A percentile compares a stretch with the other conserved stretches of the same genome.
These are phyloP conservation scores for Contarinia nasturtii DNA, from an alignment of 1,140 invertebrate genomes.

Conservation along the genomic window DNA sequence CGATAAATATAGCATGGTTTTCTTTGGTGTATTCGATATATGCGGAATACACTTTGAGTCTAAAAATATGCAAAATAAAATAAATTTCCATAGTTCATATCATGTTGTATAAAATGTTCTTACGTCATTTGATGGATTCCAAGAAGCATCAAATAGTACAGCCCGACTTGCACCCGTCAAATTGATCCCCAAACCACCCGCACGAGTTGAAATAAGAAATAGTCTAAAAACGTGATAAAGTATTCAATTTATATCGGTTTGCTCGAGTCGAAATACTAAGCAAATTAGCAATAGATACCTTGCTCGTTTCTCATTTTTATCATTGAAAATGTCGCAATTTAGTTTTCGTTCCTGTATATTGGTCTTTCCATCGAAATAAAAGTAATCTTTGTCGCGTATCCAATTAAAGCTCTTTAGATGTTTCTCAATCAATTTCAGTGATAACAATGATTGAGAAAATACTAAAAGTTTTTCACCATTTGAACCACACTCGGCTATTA, in stretches of 20 bases:
- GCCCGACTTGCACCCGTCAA: constrained; percentile 89
- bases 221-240: constrained; percentile 34
- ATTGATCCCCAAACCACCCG: constrained; percentile 91
- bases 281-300: constrained; percentile 15
- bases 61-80: constrained; percentile 1
- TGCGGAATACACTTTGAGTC: constrained; percentile 88
- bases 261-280: background rate
- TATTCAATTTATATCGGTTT: constrained; percentile 11
- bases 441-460: constrained; percentile 78
- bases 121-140: constrained; percentile 89
- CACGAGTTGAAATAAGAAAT: constrained; percentile 89
- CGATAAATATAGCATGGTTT: constrained; percentile 95
- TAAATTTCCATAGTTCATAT: no score
- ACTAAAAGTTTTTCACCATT: constrained; percentile 83
- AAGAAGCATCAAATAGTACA: constrained; percentile 95
- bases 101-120: no score
- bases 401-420: constrained; percentile 58
- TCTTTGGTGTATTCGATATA: constrained; percentile 79
- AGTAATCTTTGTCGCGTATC: constrained; percentile 70
- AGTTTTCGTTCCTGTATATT: constrained; percentile 52
- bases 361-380: constrained; percentile 75
- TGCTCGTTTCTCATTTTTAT: constrained; percentile 48
- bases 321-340: constrained; percentile 75
- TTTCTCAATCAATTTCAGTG: constrained; percentile 76
- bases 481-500: constrained; percentile 66